A percentile compares a stretch with the other conserved stretches of the same genome.
Conservation (phyloP, 2,888 invertebrate genomes). For the Bellardia bayeri region DNA sequence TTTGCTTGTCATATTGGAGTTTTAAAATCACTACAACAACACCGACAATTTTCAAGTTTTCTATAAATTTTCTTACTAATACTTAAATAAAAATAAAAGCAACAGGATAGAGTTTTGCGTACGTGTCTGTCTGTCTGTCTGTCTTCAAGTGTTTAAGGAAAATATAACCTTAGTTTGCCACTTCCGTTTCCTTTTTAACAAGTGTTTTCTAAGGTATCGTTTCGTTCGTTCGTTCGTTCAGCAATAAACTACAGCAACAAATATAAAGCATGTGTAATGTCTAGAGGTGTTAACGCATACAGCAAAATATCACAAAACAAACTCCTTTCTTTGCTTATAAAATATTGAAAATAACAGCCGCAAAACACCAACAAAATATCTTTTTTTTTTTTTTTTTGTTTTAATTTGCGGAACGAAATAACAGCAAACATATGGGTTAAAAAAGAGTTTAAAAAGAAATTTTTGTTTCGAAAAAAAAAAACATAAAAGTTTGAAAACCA, state of each 20-base stretch:
- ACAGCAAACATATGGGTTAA: slow-evolving; percentile 53
- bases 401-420: background rate
- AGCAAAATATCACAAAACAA: slow-evolving; percentile 44
- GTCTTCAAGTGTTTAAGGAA: slow-evolving; percentile 70
- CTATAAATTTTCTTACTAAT: slow-evolving; percentile 11
- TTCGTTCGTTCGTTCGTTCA: slow-evolving; percentile 17
- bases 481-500: slow-evolving; percentile 34
- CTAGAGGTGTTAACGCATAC: slow-evolving; percentile 71
- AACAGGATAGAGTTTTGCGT: slow-evolving; percentile 64
- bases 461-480: background rate
- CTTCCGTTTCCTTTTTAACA: slow-evolving; percentile 72
- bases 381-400: slow-evolving; percentile 25
- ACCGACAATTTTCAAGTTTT: slow-evolving; percentile 46
- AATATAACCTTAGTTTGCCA: slow-evolving; percentile 73
- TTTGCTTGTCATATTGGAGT: slow-evolving; percentile 52
- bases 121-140: slow-evolving; percentile 23
- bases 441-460: slow-evolving; percentile 35
- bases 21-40: slow-evolving; percentile 59
- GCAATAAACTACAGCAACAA: slow-evolving; percentile 50
- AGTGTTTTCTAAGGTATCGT: slow-evolving; percentile 67
- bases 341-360: slow-evolving; percentile 82
- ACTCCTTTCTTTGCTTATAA: slow-evolving; percentile 79
- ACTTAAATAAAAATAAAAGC: slow-evolving; percentile 45
- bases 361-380: slow-evolving; percentile 75
- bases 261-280: slow-evolving; percentile 60